Evolutionary conservation across 2,888 invertebrate genomes (phyloP).

Genomic region (Cephonodes hylas): DNA sequence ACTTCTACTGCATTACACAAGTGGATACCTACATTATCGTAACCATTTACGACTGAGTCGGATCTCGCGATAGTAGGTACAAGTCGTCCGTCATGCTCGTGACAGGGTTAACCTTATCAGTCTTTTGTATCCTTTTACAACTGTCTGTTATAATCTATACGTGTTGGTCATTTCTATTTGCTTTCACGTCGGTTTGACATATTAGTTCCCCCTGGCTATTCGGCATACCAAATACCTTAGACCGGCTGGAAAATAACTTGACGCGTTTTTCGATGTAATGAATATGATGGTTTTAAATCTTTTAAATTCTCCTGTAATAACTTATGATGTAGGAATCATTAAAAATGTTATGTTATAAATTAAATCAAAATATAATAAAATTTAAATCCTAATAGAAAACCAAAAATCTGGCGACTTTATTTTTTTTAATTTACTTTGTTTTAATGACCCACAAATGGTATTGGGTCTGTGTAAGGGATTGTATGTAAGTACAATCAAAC

Average conservation of each 20-base stretch:
- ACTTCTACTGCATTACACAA: conserved; percentile 19
- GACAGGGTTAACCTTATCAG: conserved; percentile 44
- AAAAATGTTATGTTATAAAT: no score
- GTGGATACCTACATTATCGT: conserved; percentile 25
- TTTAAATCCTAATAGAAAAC: no score
- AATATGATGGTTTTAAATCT: background rate
- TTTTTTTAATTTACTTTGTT: no score
- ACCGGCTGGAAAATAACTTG: background rate
- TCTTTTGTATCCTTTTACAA: conserved; percentile 21
- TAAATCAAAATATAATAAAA: no score
- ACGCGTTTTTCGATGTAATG: no score
- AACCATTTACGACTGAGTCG: conserved; percentile 21
- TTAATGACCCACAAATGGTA: no score
- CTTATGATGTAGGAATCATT: no score
- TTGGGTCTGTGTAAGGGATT: no score
- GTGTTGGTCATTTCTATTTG: background rate
- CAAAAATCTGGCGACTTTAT: no score
- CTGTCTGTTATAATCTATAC: background rate
- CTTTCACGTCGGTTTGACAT: background rate
- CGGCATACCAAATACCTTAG: background rate
- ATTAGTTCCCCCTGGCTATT: background rate
- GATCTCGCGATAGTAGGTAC: conserved; percentile 10
- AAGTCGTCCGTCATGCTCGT: conserved; percentile 11
- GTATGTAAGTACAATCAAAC: no score
- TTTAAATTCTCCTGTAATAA: no score